A percentile compares a stretch with the other conserved stretches of the same genome.
phyloP scores from a whole-genome alignment of 2,888 invertebrate species.

The Dyspetes luteomarginatus region DNA sequence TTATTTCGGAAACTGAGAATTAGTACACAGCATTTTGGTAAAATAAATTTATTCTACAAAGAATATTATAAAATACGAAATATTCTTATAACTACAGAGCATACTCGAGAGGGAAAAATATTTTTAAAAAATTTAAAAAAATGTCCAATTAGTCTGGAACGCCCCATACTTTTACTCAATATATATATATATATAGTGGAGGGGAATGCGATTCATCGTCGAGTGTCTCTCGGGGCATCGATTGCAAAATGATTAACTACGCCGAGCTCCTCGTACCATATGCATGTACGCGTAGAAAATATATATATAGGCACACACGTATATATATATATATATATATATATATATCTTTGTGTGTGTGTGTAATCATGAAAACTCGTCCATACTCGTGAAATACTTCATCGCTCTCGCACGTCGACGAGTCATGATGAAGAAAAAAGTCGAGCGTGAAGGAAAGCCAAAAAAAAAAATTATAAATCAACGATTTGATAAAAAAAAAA shows the following conservation, averaged over 20 bases:
- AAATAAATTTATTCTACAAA: too few species aligned
- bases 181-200: neutral
- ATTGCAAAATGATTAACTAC: slow-evolving; percentile 49
- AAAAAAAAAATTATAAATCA: slow-evolving; percentile 6
- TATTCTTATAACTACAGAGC: too few species aligned
- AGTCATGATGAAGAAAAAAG: neutral
- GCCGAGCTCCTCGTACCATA: slow-evolving; percentile 20
- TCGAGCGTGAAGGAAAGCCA: neutral
- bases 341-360: neutral
- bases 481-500: slow-evolving; percentile 22
- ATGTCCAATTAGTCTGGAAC: too few species aligned
- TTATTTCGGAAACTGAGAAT: too few species aligned
- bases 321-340: neutral
- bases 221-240: slow-evolving; percentile 30
- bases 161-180: too few species aligned
- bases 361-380: neutral
- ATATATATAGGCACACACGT: neutral
- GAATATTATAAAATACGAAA: too few species aligned
- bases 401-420: slow-evolving; percentile 1
- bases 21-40: too few species aligned
- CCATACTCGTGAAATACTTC: neutral
- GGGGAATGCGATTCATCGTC: slow-evolving; percentile 19
- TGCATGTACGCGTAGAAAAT: neutral
- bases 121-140: too few species aligned
- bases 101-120: too few species aligned